These are phyloP conservation scores for Anas platyrhynchos DNA, from an alignment of 2,113 vertebrate species.

Conservation along the genomic window DNA sequence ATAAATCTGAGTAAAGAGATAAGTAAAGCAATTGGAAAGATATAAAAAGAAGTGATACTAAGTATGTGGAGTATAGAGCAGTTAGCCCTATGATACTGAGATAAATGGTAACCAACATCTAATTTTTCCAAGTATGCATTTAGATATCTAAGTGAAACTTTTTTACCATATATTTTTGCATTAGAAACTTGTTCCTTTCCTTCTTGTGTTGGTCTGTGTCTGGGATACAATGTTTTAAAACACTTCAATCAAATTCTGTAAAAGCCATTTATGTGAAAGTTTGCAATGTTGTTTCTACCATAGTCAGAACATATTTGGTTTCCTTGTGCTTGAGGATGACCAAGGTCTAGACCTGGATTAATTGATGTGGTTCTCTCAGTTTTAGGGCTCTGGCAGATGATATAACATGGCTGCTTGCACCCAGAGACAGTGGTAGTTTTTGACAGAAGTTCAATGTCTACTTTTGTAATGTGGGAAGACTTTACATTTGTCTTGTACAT, in stretches of 20 bases:
- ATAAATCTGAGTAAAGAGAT: neutral
- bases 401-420: neutral
- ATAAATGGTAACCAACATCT: neutral
- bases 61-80: neutral
- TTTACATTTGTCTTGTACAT: neutral
- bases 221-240: neutral
- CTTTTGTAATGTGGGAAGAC: neutral
- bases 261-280: neutral
- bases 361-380: neutral
- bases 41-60: neutral
- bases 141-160: neutral
- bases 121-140: neutral
- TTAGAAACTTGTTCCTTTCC: neutral
- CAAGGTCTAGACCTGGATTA: neutral
- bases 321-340: neutral
- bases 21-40: neutral
- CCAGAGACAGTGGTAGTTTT: neutral
- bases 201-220: neutral
- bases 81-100: neutral
- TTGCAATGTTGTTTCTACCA: neutral
- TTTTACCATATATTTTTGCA: rapidly evolving
- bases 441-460: neutral
- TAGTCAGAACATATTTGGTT: neutral
- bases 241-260: neutral
- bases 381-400: neutral